Base-by-base conservation (phyloP, 2,888 invertebrate species). In the Epistrophe eligans region DNA sequence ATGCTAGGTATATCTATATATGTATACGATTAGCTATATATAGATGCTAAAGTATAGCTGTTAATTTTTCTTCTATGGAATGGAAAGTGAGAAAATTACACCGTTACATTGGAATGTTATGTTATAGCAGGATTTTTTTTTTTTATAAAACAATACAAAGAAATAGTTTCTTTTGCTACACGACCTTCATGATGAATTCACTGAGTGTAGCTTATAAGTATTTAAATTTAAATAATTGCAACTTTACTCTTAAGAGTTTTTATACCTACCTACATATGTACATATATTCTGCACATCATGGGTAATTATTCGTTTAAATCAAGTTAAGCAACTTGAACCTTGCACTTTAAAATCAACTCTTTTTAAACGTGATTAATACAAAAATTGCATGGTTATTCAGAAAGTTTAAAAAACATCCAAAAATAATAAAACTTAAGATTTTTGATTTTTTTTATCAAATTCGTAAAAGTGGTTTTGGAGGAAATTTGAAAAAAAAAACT, bases 41-140 rank as follows among this genome's bases (percentile, higher is more conserved):
- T 32, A 32, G 32, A 32, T 32, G 32, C 32, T 6, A 5, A 32
- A 32, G 32, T 32, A 32, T 32, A 52, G 50, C 24, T 52, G 52
- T 28, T 24, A 19, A 19, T 17, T 45, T 55, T 67, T 17, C 15
- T 40, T 11, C 4, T 40, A 58, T 72, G 62, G 62, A 81, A 71
- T 82, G 77, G 77, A 85, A 85, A 85, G 85, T 85, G 85, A 77
- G 70, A 77, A 58, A 85, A 55, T 43, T 64, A 57, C 19, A 77
- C 77, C 81, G 73, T 82, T 85, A 73, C 60, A 73, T 43, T 70
- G 73, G 77, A 85, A 77, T 77, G 85, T 45, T 19, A 71, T 70
- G 62, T 77, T 70, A 73, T 72, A 55, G 60, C 1, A 52, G 55
- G 40, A 15, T 24, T 24, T 24, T 24, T 24, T 24, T 24, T 35